Evolutionary conservation across 2,113 vertebrate genomes (phyloP).

Genomic region (Thryonomys swinderianus): DNA sequence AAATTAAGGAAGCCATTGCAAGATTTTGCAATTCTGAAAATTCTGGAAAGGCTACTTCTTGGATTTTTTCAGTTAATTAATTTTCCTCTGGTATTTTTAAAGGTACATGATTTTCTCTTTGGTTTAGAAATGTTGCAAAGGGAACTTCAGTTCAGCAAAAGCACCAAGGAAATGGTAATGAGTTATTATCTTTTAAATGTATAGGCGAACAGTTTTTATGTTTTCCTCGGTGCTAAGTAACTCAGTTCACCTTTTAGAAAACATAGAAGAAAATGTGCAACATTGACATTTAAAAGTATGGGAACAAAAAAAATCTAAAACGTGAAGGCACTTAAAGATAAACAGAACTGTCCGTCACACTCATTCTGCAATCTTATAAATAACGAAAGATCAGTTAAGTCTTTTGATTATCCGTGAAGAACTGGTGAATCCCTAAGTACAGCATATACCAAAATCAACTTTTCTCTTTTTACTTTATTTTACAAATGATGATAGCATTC

Average conservation of each 20-base stretch:
- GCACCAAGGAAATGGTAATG: not conserved
- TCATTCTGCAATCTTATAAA: not conserved
- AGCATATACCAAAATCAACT: conserved; percentile 37
- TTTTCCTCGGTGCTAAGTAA: conserved; percentile 49
- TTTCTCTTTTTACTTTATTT: conserved; percentile 84
- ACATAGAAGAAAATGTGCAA: not conserved
- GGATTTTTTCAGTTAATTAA: conserved; percentile 44
- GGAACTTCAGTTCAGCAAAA: conserved; percentile 32
- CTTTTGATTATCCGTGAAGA: not conserved
- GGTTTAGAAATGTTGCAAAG: not conserved
- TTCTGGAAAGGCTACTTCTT: conserved; percentile 36
- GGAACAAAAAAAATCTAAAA: not conserved
- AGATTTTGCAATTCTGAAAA: not conserved
- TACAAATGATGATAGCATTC: conserved; percentile 85
- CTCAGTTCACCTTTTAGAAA: not conserved
- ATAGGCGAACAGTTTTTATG: not conserved
- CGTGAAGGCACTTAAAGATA: not conserved
- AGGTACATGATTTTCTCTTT: not conserved
- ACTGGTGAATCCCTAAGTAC: not conserved
- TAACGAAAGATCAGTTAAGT: not conserved
- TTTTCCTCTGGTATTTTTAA: not conserved
- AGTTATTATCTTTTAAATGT: not conserved
- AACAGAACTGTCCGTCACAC: not conserved
- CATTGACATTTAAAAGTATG: not conserved
- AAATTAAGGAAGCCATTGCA: conserved; percentile 23